These are phyloP conservation scores for Thalassaphorura encarpata DNA, from an alignment of 1,140 invertebrate genomes.

Conservation along the genomic window DNA sequence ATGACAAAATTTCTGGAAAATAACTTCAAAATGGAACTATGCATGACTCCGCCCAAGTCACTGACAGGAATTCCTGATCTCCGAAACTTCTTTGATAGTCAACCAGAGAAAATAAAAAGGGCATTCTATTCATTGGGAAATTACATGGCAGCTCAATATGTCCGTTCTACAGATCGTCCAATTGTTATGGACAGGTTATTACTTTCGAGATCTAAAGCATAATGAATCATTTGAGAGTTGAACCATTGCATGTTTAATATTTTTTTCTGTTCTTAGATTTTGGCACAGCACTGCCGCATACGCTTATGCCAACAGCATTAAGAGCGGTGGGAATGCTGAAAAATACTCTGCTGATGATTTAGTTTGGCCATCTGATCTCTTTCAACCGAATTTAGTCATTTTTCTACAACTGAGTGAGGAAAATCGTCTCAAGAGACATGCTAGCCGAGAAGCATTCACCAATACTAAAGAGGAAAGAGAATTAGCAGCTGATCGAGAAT, in stretches of 20 bases:
- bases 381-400: slow-evolving; percentile 27
- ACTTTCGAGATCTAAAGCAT: background rate
- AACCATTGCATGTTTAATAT: background rate
- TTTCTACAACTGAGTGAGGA: slow-evolving; percentile 25
- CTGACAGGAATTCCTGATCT: background rate
- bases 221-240: background rate
- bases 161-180: slow-evolving; percentile 1
- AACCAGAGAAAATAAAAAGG: slow-evolving; percentile 9
- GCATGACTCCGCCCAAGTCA: slow-evolving; percentile 15
- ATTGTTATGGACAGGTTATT: slow-evolving; percentile 30
- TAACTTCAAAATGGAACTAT: slow-evolving; percentile 10
- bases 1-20: slow-evolving; percentile 3
- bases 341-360: slow-evolving; percentile 4
- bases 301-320: slow-evolving; percentile 16
- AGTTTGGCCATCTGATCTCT: slow-evolving; percentile 26
- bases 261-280: slow-evolving; percentile 23
- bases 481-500: slow-evolving; percentile 12
- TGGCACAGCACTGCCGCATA: slow-evolving; percentile 30
- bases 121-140: slow-evolving; percentile 30
- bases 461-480: slow-evolving; percentile 30
- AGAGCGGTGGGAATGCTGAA: background rate
- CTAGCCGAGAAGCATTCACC: slow-evolving; percentile 13
- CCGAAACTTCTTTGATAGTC: slow-evolving; percentile 21
- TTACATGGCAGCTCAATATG: slow-evolving; percentile 24
- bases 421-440: slow-evolving; percentile 23